Percentiles rank a stretch among this genome's conserved stretches.
Evolutionary conservation across 2,888 invertebrate genomes (phyloP).

Genomic region (Galerucella nymphaeae): DNA sequence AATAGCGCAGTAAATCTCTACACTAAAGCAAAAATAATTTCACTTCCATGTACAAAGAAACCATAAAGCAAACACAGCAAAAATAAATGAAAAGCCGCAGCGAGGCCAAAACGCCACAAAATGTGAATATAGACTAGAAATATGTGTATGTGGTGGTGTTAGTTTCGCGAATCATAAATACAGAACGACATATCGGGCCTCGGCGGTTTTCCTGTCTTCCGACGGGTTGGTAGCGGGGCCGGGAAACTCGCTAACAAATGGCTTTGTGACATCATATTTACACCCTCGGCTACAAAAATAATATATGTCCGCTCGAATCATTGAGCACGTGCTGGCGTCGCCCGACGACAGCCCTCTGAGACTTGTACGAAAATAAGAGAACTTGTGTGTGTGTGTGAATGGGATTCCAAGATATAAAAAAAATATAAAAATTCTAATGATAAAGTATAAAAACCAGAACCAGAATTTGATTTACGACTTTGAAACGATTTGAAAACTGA

Average conservation of each 20-base stretch:
- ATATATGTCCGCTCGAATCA: slow-evolving; percentile 66
- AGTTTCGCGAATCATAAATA: slow-evolving; percentile 59
- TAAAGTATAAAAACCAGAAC: not conserved
- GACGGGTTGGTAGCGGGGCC: slow-evolving; percentile 61
- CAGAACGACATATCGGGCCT: slow-evolving; percentile 64
- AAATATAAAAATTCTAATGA: not conserved
- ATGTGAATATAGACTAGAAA: slow-evolving; percentile 31
- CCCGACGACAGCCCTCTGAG: slow-evolving; percentile 58
- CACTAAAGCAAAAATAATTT: slow-evolving; percentile 12
- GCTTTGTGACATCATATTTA: slow-evolving; percentile 66
- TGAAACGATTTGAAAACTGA: no score
- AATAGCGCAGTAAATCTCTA: not conserved
- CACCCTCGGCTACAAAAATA: slow-evolving; percentile 65
- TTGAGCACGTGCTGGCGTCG: slow-evolving; percentile 58
- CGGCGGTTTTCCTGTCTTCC: slow-evolving; percentile 64
- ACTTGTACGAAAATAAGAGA: slow-evolving; percentile 41
- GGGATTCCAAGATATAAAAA: slow-evolving; percentile 12
- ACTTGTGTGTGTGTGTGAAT: slow-evolving; percentile 22
- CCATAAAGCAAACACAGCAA: slow-evolving; percentile 21
- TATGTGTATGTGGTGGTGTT: slow-evolving; percentile 35
- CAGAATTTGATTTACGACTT: not conserved
- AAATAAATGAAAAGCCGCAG: slow-evolving; percentile 25
- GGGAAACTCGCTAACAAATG: slow-evolving; percentile 64
- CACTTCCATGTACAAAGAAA: slow-evolving; percentile 15
- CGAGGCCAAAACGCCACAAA: slow-evolving; percentile 18